Evolutionary conservation across 2,113 vertebrate species (phyloP).

Genomic region (Pitta sordida): DNA sequence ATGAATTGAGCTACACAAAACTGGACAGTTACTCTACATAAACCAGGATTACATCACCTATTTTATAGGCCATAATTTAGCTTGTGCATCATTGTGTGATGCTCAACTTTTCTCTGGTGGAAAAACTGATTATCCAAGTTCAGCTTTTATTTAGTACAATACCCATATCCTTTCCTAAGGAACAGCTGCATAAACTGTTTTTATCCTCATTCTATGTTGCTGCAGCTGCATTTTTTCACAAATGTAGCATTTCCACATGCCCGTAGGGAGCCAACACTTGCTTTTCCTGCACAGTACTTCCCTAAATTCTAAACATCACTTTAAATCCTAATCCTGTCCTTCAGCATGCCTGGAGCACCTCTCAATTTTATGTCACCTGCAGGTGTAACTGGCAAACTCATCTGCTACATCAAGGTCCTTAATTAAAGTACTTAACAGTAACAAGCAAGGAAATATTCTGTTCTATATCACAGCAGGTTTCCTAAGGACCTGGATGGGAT

Average conservation of each 20-base stretch:
- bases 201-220: background rate
- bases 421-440: background rate
- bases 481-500: no score
- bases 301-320: background rate
- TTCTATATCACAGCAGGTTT: rapidly evolving
- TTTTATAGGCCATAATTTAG: background rate
- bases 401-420: background rate
- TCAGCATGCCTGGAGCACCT: background rate
- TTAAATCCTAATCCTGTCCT: background rate
- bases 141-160: background rate
- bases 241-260: background rate
- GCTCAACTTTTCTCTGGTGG: background rate
- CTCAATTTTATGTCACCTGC: background rate
- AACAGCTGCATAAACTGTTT: background rate
- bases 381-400: background rate
- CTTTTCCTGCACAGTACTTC: background rate
- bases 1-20: background rate
- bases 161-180: background rate
- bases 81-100: background rate
- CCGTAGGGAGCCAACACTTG: background rate
- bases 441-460: background rate
- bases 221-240: background rate
- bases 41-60: background rate
- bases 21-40: background rate
- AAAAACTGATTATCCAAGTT: background rate